These are phyloP conservation scores for Embidobia sp. DNA, from an alignment of 2,888 invertebrate genomes.

Conservation along the genomic window DNA sequence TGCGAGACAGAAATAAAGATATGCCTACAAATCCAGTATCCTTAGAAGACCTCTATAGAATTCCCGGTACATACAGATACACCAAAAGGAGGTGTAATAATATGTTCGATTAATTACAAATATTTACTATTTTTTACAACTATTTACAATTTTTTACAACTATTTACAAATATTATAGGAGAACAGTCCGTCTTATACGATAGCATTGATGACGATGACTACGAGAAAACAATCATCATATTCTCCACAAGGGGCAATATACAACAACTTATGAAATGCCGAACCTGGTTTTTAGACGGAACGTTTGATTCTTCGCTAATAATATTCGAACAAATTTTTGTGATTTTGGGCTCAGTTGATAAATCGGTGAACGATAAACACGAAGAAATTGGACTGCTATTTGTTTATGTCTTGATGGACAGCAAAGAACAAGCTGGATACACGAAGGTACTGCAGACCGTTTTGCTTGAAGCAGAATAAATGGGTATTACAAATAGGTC, in stretches of 20 bases:
- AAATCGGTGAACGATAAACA: background rate
- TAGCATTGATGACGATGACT: background rate
- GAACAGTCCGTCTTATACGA: background rate
- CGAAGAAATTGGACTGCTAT: constrained; percentile 7
- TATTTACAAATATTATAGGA: background rate
- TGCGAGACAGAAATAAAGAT: constrained; percentile 1
- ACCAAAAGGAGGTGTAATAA: background rate
- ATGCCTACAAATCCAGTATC: constrained; percentile 1
- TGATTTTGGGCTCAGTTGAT: background rate
- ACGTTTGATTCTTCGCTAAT: constrained; percentile 14
- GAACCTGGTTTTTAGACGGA: constrained; percentile 14
- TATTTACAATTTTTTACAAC: too few relatives aligned
- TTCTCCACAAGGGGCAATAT: constrained; percentile 1
- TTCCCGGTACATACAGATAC: constrained; percentile 2
- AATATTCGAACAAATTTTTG: constrained; percentile 21
- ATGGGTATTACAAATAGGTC: background rate
- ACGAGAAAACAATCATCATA: background rate
- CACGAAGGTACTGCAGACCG: background rate
- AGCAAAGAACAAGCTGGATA: background rate
- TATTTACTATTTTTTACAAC: too few relatives aligned
- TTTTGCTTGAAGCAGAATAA: background rate
- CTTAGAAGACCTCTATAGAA: background rate
- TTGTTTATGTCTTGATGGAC: constrained; percentile 1
- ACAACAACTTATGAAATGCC: background rate
- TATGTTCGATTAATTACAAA: too few relatives aligned